phyloP scores from a whole-genome alignment of 2,888 invertebrate genomes.

The Volucella inanis region DNA sequence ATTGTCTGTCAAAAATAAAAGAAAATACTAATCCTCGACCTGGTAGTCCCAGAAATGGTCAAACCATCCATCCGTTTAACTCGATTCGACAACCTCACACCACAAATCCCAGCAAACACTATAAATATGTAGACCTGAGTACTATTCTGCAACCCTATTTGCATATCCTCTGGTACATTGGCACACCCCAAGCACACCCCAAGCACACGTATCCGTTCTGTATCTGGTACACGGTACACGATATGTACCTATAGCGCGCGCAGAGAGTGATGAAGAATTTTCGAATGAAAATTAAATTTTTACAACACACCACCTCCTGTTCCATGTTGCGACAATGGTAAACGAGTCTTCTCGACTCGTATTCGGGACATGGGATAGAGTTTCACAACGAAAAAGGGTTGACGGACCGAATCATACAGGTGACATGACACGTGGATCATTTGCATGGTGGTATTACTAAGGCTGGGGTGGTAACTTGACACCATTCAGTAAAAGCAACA shows the following conservation, averaged over 20 bases:
- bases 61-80: slow-evolving; percentile 37
- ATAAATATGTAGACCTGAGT: background rate
- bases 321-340: slow-evolving; percentile 37
- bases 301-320: slow-evolving; percentile 67
- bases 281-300: slow-evolving; percentile 72
- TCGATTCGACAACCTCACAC: slow-evolving; percentile 31
- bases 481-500: slow-evolving; percentile 27
- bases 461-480: slow-evolving; percentile 32
- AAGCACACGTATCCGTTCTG: slow-evolving; percentile 27
- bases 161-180: slow-evolving; percentile 28
- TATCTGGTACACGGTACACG: too few species aligned
- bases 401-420: slow-evolving; percentile 64
- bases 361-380: slow-evolving; percentile 55
- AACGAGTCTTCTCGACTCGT: slow-evolving; percentile 21
- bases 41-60: slow-evolving; percentile 54
- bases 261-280: slow-evolving; percentile 37
- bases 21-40: slow-evolving; percentile 9
- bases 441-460: background rate
- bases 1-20: too few species aligned
- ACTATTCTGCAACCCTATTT: slow-evolving; percentile 35
- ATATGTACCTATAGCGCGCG: too few species aligned
- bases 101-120: slow-evolving; percentile 20
- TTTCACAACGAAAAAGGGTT: slow-evolving; percentile 62
- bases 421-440: slow-evolving; percentile 68
- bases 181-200: slow-evolving; percentile 59